A percentile compares a stretch with the other conserved stretches of the same genome.
Conservation (phyloP, 2,888 invertebrate genomes). For the Torymus auratus region DNA sequence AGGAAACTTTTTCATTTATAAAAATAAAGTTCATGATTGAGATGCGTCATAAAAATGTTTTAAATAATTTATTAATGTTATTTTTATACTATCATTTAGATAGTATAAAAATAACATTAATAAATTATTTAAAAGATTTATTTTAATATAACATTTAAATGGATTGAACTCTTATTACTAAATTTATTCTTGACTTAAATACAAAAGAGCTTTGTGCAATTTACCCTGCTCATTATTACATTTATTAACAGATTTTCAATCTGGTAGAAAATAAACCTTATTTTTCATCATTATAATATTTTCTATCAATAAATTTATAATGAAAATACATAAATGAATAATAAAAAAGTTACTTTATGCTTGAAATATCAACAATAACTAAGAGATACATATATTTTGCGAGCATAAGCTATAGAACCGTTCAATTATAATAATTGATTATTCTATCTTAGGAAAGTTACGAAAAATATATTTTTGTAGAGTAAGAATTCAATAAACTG, state of each 20-base stretch:
- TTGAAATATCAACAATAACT: background rate
- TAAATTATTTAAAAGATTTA: too few relatives aligned
- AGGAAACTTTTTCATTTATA: too few relatives aligned
- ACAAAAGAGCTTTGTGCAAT: constrained; percentile 15
- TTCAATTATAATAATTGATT: constrained; percentile 7
- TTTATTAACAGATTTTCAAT: too few relatives aligned
- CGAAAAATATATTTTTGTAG: constrained; percentile 45
- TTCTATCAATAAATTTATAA: constrained; percentile 7
- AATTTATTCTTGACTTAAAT: constrained; percentile 1
- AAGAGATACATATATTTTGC: constrained; percentile 15
- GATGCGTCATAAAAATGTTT: too few relatives aligned
- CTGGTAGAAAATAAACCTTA: too few relatives aligned
- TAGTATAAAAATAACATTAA: too few relatives aligned
- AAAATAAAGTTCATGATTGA: too few relatives aligned
- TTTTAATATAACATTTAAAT: too few relatives aligned
- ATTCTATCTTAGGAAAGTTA: background rate
- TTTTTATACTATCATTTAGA: too few relatives aligned
- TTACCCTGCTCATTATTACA: constrained; percentile 29
- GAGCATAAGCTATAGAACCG: constrained; percentile 11
- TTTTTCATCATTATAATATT: too few relatives aligned
- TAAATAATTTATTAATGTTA: too few relatives aligned
- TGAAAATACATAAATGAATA: constrained; percentile 14
- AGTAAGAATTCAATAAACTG: constrained; percentile 19
- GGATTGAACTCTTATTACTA: too few relatives aligned
- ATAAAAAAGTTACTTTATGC: background rate